Percentiles rank a stretch among this genome's conserved stretches.
Evolutionary conservation across 2,888 invertebrate genomes (phyloP).

Genomic region (Clunio marinus): DNA sequence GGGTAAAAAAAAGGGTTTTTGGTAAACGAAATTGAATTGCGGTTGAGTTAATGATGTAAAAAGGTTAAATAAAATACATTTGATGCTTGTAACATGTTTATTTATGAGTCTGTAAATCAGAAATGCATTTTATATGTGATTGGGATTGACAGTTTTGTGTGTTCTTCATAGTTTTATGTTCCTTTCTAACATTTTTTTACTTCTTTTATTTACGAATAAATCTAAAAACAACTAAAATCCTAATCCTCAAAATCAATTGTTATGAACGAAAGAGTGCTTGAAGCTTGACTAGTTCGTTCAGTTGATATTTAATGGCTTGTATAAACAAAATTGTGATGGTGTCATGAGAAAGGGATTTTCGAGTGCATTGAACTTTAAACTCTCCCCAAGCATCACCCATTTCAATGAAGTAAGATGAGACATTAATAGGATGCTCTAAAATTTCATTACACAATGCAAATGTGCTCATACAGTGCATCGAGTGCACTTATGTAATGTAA

Average conservation of each 20-base stretch:
- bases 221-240: neutral
- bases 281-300: neutral
- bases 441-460: neutral
- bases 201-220: neutral
- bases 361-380: slow-evolving; percentile 7
- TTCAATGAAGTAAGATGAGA: neutral
- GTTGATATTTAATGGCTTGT: neutral
- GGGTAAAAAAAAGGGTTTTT: slow-evolving; percentile 31
- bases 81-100: neutral
- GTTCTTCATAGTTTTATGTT: slow-evolving; percentile 14
- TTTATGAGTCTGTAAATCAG: slow-evolving; percentile 27
- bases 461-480: neutral
- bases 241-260: neutral
- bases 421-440: neutral
- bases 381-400: neutral
- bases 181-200: neutral
- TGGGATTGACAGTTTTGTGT: slow-evolving; percentile 30
- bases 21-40: slow-evolving; percentile 18
- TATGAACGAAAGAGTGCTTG: slow-evolving; percentile 1
- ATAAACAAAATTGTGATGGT: neutral
- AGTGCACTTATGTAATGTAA: neutral
- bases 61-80: slow-evolving; percentile 13
- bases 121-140: slow-evolving; percentile 16
- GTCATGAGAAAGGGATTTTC: neutral
- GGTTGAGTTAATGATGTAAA: slow-evolving; percentile 29